Evolutionary conservation across 2,797 vertebrate species (phyloP).

Genomic region (Gobio occitaniae): DNA sequence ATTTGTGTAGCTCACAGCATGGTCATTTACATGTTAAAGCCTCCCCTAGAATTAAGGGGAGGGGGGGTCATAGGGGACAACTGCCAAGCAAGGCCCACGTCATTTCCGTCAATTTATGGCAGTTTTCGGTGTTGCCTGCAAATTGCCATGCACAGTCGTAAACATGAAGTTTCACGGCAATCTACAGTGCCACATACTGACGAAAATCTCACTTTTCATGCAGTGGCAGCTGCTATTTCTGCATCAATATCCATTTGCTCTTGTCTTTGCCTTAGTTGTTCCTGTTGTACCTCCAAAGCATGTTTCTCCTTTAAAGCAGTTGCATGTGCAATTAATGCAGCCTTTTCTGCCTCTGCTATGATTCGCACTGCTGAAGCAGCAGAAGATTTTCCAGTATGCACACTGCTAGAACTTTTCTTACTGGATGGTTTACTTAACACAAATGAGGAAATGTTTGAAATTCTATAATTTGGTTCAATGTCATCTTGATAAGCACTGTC

Average conservation of each 20-base stretch:
- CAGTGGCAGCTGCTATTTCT: background rate
- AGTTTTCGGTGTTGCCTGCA: too few relatives aligned
- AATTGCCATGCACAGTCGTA: too few relatives aligned
- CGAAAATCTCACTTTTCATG: too few relatives aligned
- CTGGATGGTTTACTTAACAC: background rate
- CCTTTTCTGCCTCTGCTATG: slow-evolving; percentile 10
- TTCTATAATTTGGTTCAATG: background rate
- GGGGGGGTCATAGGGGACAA: too few relatives aligned
- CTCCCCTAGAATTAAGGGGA: too few relatives aligned
- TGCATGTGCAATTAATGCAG: background rate
- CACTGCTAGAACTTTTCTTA: background rate
- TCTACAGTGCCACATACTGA: too few relatives aligned
- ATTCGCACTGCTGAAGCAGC: too few relatives aligned
- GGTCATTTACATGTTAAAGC: too few relatives aligned
- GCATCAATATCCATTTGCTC: slow-evolving; percentile 21
- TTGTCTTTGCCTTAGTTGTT: background rate
- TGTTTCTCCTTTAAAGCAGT: slow-evolving; percentile 35
- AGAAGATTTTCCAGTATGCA: background rate
- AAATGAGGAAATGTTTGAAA: background rate
- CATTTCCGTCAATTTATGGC: too few relatives aligned
- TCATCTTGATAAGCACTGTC: background rate
- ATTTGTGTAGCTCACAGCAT: too few relatives aligned
- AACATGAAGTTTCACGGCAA: too few relatives aligned
- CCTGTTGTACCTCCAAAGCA: slow-evolving; percentile 17
- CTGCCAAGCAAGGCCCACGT: too few relatives aligned